A percentile compares a stretch with the other conserved stretches of the same genome.
phyloP scores from a whole-genome alignment of 2,113 vertebrate species.

The Asarcornis scutulata region DNA sequence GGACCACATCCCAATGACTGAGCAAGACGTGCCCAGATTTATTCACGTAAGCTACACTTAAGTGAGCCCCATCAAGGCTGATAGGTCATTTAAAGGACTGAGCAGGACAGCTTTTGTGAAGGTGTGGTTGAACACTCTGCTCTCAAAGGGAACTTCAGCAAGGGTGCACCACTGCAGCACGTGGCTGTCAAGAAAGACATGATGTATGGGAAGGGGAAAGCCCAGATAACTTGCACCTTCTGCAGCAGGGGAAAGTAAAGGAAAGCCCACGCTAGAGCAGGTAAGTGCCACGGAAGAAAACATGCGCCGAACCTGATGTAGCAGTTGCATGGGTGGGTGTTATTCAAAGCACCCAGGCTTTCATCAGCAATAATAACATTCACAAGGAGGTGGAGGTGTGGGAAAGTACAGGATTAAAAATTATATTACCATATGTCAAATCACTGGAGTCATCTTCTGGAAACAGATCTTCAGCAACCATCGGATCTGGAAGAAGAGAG shows the following conservation, averaged over 20 bases:
- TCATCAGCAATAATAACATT: neutral
- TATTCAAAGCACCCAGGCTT: neutral
- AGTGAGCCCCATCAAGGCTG: neutral
- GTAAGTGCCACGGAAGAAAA: neutral
- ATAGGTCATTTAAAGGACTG: neutral
- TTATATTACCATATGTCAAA: conserved; percentile 86
- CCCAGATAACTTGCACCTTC: neutral
- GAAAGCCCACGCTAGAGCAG: neutral
- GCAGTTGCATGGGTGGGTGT: neutral
- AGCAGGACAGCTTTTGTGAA: neutral
- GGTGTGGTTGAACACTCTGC: neutral
- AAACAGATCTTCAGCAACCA: conserved; percentile 51
- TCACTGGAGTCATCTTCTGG: conserved; percentile 80
- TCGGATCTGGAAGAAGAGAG: conserved; percentile 64
- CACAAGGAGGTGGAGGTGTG: conserved; percentile 11
- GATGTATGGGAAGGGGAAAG: neutral
- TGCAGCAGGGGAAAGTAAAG: neutral
- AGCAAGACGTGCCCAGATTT: neutral
- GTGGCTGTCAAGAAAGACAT: neutral
- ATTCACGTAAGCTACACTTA: neutral
- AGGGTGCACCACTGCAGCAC: neutral
- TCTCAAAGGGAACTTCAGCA: neutral
- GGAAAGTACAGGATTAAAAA: neutral
- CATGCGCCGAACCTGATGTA: neutral
- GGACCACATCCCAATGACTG: neutral